Conservation (phyloP, 2,888 invertebrate species). For the Amphipoea lucens region DNA sequence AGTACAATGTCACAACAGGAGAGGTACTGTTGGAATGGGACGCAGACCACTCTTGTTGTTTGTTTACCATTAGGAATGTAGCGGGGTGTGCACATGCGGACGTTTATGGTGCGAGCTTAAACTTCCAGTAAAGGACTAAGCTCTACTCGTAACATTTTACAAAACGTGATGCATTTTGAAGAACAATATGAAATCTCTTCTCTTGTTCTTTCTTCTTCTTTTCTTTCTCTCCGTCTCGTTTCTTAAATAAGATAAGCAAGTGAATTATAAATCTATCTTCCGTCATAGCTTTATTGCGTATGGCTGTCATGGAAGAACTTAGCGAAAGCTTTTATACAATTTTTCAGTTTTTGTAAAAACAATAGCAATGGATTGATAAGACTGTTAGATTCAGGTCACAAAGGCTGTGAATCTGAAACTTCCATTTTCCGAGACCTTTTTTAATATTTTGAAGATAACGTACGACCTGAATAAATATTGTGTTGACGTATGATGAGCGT, state of each 20-base stretch:
- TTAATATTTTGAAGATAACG: not conserved
- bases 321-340: not conserved
- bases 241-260: not conserved
- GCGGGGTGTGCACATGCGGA: constrained; percentile 45
- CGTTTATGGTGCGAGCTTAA: constrained; percentile 56
- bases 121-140: not conserved
- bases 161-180: not conserved
- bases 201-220: not conserved
- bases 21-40: constrained; percentile 70
- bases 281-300: not conserved
- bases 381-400: not conserved
- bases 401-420: not conserved
- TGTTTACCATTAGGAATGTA: constrained; percentile 75
- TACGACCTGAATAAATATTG: constrained; percentile 18
- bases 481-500: constrained; percentile 2
- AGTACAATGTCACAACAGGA: constrained; percentile 63
- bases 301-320: not conserved
- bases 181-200: not conserved
- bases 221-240: not conserved
- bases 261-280: not conserved
- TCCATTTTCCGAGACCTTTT: not conserved
- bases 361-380: not conserved
- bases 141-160: not conserved
- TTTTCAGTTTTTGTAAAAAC: not conserved
- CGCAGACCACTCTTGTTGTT: constrained; percentile 67